These are phyloP conservation scores for Choloepus hoffmanni DNA, from an alignment of 2,113 vertebrate genomes.

Conservation along the genomic window DNA sequence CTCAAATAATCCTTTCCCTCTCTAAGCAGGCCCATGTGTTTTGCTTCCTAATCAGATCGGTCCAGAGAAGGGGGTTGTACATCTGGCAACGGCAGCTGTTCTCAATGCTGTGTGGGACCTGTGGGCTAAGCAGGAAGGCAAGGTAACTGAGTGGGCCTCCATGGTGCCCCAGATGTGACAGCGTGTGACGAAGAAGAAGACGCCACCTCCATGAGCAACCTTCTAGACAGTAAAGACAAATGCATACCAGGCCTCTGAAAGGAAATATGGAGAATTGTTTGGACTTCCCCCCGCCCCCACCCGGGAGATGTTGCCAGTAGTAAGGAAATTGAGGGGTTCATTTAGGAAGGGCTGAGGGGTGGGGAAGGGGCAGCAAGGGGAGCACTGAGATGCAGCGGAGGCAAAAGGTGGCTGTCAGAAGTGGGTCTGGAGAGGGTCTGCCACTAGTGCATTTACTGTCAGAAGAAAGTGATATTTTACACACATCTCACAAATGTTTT, in stretches of 20 bases:
- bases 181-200: not conserved
- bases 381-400: not conserved
- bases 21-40: not conserved
- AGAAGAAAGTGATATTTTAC: not conserved
- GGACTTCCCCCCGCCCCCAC: not conserved
- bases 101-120: slow-evolving; percentile 92
- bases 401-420: not conserved
- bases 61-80: slow-evolving; percentile 90
- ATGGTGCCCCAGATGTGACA: rapidly evolving
- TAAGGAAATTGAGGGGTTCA: not conserved
- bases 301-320: not conserved
- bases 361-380: not conserved
- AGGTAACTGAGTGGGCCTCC: slow-evolving; percentile 77
- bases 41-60: slow-evolving; percentile 84
- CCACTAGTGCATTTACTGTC: not conserved
- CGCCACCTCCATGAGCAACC: rapidly evolving
- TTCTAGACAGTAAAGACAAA: not conserved
- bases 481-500: not conserved
- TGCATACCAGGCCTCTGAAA: not conserved
- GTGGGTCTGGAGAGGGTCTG: not conserved
- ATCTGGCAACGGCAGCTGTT: slow-evolving; percentile 87
- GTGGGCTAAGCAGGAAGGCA: slow-evolving; percentile 89
- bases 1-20: not conserved
- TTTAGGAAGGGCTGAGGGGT: not conserved
- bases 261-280: not conserved